phyloP scores from a whole-genome alignment of 2,797 vertebrate genomes.

The Diglossa cyanea region DNA sequence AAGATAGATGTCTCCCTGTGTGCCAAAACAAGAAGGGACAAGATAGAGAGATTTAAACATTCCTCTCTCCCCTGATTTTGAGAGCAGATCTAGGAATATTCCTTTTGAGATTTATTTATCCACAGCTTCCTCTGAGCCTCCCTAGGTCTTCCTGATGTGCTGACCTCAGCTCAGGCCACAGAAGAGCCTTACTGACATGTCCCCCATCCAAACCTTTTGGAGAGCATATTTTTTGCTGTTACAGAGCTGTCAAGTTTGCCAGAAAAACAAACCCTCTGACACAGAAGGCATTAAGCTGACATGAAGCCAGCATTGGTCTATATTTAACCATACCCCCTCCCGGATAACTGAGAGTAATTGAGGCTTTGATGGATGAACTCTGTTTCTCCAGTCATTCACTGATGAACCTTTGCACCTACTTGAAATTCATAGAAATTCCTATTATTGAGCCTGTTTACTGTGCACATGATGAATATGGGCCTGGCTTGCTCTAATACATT shows the following conservation, averaged over 20 bases:
- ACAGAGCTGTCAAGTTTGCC: not conserved
- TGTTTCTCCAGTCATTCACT: not conserved
- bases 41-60: not conserved
- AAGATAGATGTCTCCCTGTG: not conserved
- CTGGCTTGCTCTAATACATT: not conserved
- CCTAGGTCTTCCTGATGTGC: not conserved
- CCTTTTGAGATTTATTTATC: not conserved
- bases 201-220: not conserved
- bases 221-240: not conserved
- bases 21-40: not conserved
- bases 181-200: not conserved
- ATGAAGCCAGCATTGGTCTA: not conserved
- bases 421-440: slow-evolving; percentile 54
- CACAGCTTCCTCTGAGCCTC: not conserved
- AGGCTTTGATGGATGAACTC: slow-evolving; percentile 44
- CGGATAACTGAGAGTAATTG: not conserved
- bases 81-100: not conserved
- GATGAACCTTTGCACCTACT: not conserved
- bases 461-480: not conserved
- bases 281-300: not conserved
- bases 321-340: not conserved
- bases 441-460: slow-evolving; percentile 19
- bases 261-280: slow-evolving; percentile 22
- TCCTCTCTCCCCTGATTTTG: not conserved
- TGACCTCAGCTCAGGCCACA: not conserved